These are phyloP conservation scores for Lateolabrax maculatus DNA, from an alignment of 2,797 vertebrate species.

Conservation along the genomic window DNA sequence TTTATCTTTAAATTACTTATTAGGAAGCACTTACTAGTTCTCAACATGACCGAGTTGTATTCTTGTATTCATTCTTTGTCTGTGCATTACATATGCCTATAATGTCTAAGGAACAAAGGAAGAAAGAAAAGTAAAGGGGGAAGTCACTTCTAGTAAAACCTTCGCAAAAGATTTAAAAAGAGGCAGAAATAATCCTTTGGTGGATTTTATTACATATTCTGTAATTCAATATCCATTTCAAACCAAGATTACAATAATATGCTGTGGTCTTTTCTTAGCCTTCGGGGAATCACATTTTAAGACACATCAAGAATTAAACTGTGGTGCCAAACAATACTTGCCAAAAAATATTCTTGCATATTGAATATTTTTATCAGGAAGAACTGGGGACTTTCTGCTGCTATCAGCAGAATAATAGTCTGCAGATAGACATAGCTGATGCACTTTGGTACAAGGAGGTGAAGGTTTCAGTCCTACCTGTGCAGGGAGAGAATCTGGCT, in stretches of 20 bases:
- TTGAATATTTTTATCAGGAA: not conserved
- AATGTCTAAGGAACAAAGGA: constrained; percentile 28
- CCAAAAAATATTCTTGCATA: constrained; percentile 22
- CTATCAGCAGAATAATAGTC: constrained; percentile 10
- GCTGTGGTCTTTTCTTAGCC: constrained; percentile 1
- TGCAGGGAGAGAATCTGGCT: constrained; percentile 75
- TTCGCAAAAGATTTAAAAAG: not conserved
- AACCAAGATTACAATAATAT: constrained; percentile 10
- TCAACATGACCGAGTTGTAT: constrained; percentile 3
- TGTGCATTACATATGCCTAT: not conserved
- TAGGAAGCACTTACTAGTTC: not conserved
- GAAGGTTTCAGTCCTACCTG: constrained; percentile 70
- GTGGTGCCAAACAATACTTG: constrained; percentile 27
- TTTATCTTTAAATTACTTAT: not conserved
- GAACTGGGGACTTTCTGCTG: not conserved
- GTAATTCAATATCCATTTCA: constrained; percentile 5
- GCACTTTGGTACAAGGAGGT: not conserved
- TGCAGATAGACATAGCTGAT: constrained; percentile 6
- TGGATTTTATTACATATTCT: constrained; percentile 15
- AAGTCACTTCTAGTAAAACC: constrained; percentile 6
- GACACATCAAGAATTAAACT: constrained; percentile 10
- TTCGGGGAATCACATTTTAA: constrained; percentile 12
- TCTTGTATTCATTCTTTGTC: constrained; percentile 7
- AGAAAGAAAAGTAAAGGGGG: not conserved
- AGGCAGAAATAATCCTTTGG: not conserved